Evolutionary conservation across 2,797 vertebrate species (phyloP), one percentile per base, ranked within the genome.

Genomic region (Alectoris magna): DNA sequence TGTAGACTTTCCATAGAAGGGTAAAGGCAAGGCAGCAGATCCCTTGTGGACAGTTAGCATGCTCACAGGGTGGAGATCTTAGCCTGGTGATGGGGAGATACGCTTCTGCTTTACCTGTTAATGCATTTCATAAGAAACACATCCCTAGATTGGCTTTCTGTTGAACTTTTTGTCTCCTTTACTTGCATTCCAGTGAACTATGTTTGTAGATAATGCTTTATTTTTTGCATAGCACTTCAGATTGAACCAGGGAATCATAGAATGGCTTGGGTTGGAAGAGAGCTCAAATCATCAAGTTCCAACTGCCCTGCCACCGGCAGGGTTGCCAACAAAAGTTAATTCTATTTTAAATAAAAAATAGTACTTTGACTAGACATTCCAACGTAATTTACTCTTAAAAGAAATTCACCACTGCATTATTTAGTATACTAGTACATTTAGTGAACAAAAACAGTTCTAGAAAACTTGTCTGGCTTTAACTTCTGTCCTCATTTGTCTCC

Each of bases 171-270:
- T 55, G 24, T 64, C 36, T 74, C 39, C 34, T 81, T 81, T 34
- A n/a, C n/a, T 78, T 75, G 48, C 77, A 36, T 84, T 80, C n/a
- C 59, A 8, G 18, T 71, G 43, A 78, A 67, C 82, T 16, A 26
- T 22, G 14, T 67, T 43, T 63, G 4, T 22, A 68, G 27, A 11
- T 82, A 87, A 59, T 67, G 6, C 71, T 44, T 83, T 71, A 53
- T 95, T 74, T 74, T 55, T 79, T 91, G 44, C 41, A 19, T 69
- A 41, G 8, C 21, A 36, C 70, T 88, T 87, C 48, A 64, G 82
- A 73, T 31, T 17, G 11, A 29, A 29, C 18, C 16, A 29, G 16
- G 31, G 29, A 55, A 11, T 53, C 15, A 16, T 16, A 29, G 26
- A 14, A 53, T 16, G 15, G 15, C 51, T 53, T 55, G 53, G 53